These are phyloP conservation scores for Maniola jurtina DNA, from an alignment of 1,140 invertebrate species.

Conservation along the genomic window DNA sequence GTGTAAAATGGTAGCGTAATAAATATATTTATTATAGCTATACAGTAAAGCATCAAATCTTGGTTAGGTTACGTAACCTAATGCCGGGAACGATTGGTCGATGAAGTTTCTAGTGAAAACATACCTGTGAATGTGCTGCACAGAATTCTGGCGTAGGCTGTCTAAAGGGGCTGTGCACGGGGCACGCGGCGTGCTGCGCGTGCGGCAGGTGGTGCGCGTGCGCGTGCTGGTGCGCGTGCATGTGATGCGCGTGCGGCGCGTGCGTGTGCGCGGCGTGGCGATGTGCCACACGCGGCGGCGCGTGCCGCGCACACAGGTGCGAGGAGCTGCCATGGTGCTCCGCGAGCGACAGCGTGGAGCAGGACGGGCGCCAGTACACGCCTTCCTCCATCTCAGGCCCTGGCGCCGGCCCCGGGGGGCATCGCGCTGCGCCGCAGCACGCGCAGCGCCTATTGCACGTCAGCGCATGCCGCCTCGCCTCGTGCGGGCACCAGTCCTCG, in stretches of 20 bases:
- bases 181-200: conserved; percentile 57
- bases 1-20: too few species aligned
- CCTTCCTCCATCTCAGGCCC: conserved; percentile 72
- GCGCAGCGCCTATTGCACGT: conserved; percentile 72
- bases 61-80: too few species aligned
- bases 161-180: conserved; percentile 71
- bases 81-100: neutral
- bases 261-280: conserved; percentile 53
- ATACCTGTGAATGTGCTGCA: conserved; percentile 72
- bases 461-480: conserved; percentile 73
- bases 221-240: conserved; percentile 51
- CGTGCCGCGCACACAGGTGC: conserved; percentile 65
- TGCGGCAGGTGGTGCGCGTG: conserved; percentile 49
- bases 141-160: conserved; percentile 72
- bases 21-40: too few species aligned
- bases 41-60: too few species aligned
- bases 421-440: conserved; percentile 72
- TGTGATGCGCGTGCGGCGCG: conserved; percentile 48
- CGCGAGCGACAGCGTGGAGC: conserved; percentile 69
- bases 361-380: conserved; percentile 70
- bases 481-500: conserved; percentile 74
- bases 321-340: conserved; percentile 69
- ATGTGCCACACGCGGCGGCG: conserved; percentile 52
- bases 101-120: conserved; percentile 14
- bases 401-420: conserved; percentile 41